Evolutionary conservation across 2,113 vertebrate genomes (phyloP).

Genomic region (Nibea albiflora): DNA sequence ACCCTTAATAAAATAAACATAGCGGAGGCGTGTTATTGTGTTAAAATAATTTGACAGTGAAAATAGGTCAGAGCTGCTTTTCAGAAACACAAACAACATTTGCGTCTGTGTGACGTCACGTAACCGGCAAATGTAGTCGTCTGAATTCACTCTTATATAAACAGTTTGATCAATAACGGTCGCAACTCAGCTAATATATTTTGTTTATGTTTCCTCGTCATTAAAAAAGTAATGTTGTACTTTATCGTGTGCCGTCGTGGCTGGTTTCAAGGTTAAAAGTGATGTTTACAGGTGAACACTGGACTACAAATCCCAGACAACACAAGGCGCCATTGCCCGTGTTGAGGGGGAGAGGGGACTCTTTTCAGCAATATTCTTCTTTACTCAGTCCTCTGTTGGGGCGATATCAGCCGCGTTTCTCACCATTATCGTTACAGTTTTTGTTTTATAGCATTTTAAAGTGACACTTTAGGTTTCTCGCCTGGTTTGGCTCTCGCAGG

Average conservation of each 20-base stretch:
- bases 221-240: rapidly evolving
- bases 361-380: conserved; percentile 72
- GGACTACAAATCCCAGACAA: conserved; percentile 78
- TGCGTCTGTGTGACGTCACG: conserved; percentile 48
- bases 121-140: conserved; percentile 58
- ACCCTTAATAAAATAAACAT: background rate
- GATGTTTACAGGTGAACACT: conserved; percentile 1
- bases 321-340: conserved; percentile 43
- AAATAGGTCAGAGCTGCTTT: conserved; percentile 45
- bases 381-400: conserved; percentile 11
- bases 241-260: rapidly evolving
- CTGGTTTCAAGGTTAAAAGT: background rate
- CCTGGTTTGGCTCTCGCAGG: background rate
- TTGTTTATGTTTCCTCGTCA: rapidly evolving
- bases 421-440: background rate
- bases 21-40: rapidly evolving
- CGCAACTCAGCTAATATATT: rapidly evolving
- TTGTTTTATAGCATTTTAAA: background rate
- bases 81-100: conserved; percentile 61
- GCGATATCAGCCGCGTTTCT: background rate
- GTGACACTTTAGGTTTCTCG: background rate
- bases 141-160: background rate
- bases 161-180: rapidly evolving
- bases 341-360: conserved; percentile 58
- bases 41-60: background rate